phyloP scores from a whole-genome alignment of 2,797 vertebrate species.

The Chelon labrosus region DNA sequence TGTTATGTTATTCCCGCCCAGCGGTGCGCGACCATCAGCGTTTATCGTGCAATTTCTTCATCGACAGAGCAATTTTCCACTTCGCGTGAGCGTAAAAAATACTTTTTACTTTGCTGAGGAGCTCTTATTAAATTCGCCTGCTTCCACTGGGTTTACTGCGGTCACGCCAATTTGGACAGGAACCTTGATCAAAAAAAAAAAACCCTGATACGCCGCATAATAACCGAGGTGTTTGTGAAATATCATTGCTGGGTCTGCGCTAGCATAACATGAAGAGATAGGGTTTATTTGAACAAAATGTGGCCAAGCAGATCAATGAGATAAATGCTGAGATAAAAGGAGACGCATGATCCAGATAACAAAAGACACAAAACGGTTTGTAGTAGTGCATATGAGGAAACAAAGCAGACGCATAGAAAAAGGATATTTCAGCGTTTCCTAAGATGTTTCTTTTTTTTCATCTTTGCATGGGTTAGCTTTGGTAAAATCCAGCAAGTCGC shows the following conservation, averaged over 20 bases:
- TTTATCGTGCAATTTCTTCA: slow-evolving; percentile 10
- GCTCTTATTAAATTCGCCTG: slow-evolving; percentile 26
- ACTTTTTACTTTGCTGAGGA: slow-evolving; percentile 8
- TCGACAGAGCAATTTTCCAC: slow-evolving; percentile 37
- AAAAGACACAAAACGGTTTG: neutral
- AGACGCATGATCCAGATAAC: neutral
- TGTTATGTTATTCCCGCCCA: neutral
- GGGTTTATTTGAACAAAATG: slow-evolving; percentile 1
- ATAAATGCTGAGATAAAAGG: neutral
- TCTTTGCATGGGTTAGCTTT: slow-evolving; percentile 21
- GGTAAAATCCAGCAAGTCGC: slow-evolving; percentile 38
- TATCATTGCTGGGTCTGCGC: neutral
- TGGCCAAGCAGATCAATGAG: slow-evolving; percentile 2
- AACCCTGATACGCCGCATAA: neutral
- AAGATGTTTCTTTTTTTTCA: neutral
- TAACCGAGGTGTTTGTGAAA: slow-evolving; percentile 8
- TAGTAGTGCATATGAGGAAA: neutral
- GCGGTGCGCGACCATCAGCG: slow-evolving; percentile 16
- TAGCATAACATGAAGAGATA: neutral
- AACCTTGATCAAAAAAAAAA: slow-evolving; percentile 2
- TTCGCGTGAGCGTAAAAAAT: slow-evolving; percentile 23
- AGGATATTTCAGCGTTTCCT: slow-evolving; percentile 4
- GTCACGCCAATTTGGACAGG: slow-evolving; percentile 7
- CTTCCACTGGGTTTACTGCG: slow-evolving; percentile 18
- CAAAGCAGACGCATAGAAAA: neutral